These are phyloP conservation scores for Marronus borbonicus DNA, from an alignment of 2,888 invertebrate genomes.

Conservation along the genomic window DNA sequence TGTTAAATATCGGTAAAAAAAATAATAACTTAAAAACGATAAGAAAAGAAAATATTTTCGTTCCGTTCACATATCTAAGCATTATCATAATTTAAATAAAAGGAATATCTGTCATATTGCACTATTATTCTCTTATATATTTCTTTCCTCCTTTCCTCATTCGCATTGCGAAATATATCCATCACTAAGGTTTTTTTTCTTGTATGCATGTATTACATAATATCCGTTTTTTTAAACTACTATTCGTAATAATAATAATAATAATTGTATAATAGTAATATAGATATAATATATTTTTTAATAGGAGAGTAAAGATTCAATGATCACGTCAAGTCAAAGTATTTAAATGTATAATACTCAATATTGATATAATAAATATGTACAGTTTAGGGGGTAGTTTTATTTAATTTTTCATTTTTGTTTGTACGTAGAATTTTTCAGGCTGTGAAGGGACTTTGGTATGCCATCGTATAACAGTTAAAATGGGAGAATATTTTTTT, in stretches of 20 bases:
- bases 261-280: constrained; percentile 36
- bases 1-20: constrained; percentile 46
- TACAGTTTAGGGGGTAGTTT: constrained; percentile 41
- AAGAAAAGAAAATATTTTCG: constrained; percentile 32
- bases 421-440: constrained; percentile 62
- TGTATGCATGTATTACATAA: background rate
- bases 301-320: constrained; percentile 64
- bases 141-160: background rate
- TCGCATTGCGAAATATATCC: constrained; percentile 29
- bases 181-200: constrained; percentile 20
- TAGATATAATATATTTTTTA: constrained; percentile 55
- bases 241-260: constrained; percentile 30
- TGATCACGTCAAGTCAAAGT: constrained; percentile 52
- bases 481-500: background rate
- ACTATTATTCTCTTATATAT: constrained; percentile 29
- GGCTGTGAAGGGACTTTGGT: constrained; percentile 63
- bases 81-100: constrained; percentile 49
- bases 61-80: constrained; percentile 50
- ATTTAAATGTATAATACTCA: constrained; percentile 47
- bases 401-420: constrained; percentile 48
- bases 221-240: constrained; percentile 26
- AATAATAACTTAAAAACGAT: constrained; percentile 25
- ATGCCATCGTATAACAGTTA: constrained; percentile 60
- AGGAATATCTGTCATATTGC: constrained; percentile 50
- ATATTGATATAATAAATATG: constrained; percentile 48